These are phyloP conservation scores for Engraulis encrasicolus DNA, from an alignment of 2,113 vertebrate genomes.

Conservation along the genomic window DNA sequence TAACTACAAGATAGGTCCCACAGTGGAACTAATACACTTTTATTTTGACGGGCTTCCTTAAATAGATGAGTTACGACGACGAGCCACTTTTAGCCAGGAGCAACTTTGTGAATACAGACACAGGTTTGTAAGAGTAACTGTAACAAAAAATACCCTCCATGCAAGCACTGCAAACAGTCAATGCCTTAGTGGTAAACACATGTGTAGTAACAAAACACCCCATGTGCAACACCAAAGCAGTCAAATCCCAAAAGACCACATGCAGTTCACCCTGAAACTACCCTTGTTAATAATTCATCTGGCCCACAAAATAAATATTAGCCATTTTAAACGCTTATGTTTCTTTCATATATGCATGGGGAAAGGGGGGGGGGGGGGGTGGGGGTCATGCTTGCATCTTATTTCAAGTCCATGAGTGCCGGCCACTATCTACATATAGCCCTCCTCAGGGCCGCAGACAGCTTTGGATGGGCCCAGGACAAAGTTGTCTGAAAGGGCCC, in stretches of 20 bases:
- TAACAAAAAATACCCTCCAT: background rate
- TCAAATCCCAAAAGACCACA: background rate
- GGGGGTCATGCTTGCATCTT: background rate
- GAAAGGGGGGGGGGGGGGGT: background rate
- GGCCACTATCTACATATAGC: background rate
- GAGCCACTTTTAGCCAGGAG: too few species aligned
- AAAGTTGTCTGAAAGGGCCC: too few species aligned
- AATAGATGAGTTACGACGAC: too few species aligned
- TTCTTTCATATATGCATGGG: background rate
- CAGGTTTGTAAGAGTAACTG: background rate
- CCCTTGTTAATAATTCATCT: background rate
- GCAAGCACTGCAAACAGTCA: background rate
- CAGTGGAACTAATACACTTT: too few species aligned
- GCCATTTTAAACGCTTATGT: background rate
- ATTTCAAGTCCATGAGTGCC: background rate
- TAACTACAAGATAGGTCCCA: too few species aligned
- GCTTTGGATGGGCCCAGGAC: too few species aligned
- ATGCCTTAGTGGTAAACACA: background rate
- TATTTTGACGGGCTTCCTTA: too few species aligned
- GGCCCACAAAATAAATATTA: constrained; percentile 3
- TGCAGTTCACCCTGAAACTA: background rate
- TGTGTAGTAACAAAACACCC: background rate
- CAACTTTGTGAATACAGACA: too few species aligned
- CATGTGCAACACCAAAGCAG: background rate
- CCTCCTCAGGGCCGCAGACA: too few species aligned